Evolutionary conservation across 2,888 invertebrate genomes (phyloP), one percentile per base, ranked within the genome.

Genomic region (Eristalinus aeneus): DNA sequence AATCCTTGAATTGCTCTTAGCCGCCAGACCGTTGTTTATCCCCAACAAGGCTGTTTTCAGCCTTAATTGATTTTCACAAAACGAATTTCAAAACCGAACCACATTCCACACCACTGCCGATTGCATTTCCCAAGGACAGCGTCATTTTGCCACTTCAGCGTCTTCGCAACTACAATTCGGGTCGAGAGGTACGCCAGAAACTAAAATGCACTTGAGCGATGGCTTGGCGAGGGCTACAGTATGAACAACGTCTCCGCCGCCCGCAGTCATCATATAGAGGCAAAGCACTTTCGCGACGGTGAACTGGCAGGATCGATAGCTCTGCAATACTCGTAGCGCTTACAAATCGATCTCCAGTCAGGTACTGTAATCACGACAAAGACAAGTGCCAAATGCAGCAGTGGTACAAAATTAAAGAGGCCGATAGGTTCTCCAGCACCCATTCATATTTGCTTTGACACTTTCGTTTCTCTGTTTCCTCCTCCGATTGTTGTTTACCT

Each of bases 301-400:
- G 46, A 46, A 46, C 0, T 27, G n/a, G 0, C 27, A 16, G 4
- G 46, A 8, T 46, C 27, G 27, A 46, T 46, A 27, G 46, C 46
- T 65, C 27, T 39, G 27, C 16, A 31, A 22, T 23, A n/a, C n/a
- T n/a, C n/a, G n/a, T n/a, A 22, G 36, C 22, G 12, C 22, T 39
- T 63, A 20, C 8, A 23, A 36, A 64, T 65, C 46, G 39, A 65
- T 36, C 69, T 36, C 36, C 20, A 56, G 68, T 56, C 68, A 68
- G 32, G 68, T 10, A 71, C 60, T 39, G 16, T 60, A 71, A 71
- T 71, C 60, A 23, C 60, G 60, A 23, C 60, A 39, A 71, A 36
- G 23, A 60, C 60, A 60, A 71, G 60, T 60, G 58, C 39, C 58
- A 71, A 71, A 32, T 67, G 54, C 32, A 20, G 20, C 54, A 46